These are phyloP conservation scores for Blera fallax DNA, from an alignment of 2,888 invertebrate genomes.

Conservation along the genomic window DNA sequence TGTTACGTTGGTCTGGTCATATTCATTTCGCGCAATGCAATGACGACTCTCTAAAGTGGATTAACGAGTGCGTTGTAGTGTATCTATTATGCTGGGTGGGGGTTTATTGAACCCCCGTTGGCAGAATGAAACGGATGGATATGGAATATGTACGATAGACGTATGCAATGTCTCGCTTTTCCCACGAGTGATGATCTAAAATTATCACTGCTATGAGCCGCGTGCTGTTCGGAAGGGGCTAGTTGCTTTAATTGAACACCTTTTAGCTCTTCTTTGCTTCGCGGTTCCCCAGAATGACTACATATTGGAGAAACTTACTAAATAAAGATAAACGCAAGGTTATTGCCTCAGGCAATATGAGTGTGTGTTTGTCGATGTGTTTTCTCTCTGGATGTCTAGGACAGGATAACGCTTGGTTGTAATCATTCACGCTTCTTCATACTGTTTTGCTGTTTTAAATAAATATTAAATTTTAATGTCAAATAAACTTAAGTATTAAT, in stretches of 20 bases:
- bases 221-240: background rate
- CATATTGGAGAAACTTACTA: no score
- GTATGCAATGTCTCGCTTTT: constrained; percentile 14
- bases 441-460: no score
- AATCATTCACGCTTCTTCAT: no score
- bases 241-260: background rate
- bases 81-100: background rate
- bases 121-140: constrained; percentile 19
- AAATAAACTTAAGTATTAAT: no score
- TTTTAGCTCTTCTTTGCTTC: no score
- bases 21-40: constrained; percentile 33
- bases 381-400: no score
- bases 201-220: background rate
- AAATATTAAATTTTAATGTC: no score
- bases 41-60: constrained; percentile 25
- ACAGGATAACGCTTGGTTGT: no score
- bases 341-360: no score
- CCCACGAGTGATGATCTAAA: constrained; percentile 23
- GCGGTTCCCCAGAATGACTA: no score
- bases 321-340: no score
- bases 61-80: constrained; percentile 29
- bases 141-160: background rate
- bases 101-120: constrained; percentile 46
- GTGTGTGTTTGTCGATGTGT: no score
- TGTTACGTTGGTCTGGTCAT: constrained; percentile 5